These are phyloP conservation scores for Macrostomum lignano DNA, from an alignment of 1,140 invertebrate species.

Conservation along the genomic window DNA sequence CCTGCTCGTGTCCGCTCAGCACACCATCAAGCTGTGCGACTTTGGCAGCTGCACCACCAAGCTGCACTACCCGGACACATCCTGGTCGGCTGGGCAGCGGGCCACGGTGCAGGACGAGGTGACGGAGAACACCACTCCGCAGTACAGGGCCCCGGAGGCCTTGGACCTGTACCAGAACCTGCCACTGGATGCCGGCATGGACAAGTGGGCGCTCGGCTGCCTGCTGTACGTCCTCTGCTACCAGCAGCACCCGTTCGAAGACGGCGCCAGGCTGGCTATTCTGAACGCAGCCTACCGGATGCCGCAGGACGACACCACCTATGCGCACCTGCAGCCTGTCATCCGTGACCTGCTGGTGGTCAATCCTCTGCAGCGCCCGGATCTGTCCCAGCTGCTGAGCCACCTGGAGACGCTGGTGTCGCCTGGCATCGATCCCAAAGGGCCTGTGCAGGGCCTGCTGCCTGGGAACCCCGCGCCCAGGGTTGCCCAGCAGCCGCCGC, in stretches of 20 bases:
- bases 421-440: no score
- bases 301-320: no score
- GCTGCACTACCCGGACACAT: conserved; percentile 46
- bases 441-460: no score
- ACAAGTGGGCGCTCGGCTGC: conserved; percentile 90
- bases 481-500: no score
- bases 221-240: conserved; percentile 68
- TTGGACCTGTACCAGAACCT: conserved; percentile 87
- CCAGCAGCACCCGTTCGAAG: conserved; percentile 80
- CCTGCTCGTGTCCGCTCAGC: conserved; percentile 43
- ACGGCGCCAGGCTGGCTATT: conserved; percentile 68
- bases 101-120: conserved; percentile 74
- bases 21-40: conserved; percentile 77
- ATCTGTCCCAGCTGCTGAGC: no score
- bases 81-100: conserved; percentile 67
- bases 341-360: no score
- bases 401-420: no score
- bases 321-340: no score
- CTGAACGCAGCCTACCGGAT: conserved; percentile 75
- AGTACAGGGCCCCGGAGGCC: conserved; percentile 63
- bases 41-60: conserved; percentile 80
- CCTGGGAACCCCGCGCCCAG: no score
- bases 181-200: conserved; percentile 47
- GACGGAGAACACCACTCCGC: conserved; percentile 36
- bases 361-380: no score